These are phyloP conservation scores for Antennarius maculatus DNA, from an alignment of 2,797 vertebrate species.

Conservation along the genomic window DNA sequence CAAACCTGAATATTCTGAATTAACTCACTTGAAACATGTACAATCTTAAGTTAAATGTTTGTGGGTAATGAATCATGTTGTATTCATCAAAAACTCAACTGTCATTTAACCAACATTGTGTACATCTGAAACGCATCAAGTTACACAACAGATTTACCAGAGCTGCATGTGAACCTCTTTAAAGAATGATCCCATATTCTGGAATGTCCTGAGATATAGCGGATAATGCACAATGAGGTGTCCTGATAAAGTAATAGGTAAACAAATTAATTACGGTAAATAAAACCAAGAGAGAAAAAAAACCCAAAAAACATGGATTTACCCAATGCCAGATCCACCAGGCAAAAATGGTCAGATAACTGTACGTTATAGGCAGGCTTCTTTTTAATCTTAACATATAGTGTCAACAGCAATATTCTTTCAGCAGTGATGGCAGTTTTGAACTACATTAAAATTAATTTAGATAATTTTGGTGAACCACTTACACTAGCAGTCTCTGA, in stretches of 20 bases:
- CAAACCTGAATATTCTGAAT: conserved; percentile 38
- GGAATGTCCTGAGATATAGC: conserved; percentile 70
- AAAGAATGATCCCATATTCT: conserved; percentile 50
- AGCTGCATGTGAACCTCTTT: conserved; percentile 50
- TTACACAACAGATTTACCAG: conserved; percentile 30
- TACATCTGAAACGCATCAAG: conserved; percentile 38
- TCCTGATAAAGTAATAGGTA: conserved; percentile 22
- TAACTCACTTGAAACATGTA: conserved; percentile 12
- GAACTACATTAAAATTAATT: no score
- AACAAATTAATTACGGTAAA: not conserved
- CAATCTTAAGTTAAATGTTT: conserved; percentile 24
- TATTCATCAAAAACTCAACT: conserved; percentile 24
- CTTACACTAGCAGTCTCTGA: no score
- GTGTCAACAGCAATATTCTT: no score
- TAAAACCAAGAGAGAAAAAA: no score
- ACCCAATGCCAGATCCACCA: not conserved
- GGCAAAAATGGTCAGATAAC: conserved; percentile 42
- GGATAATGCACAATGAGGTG: conserved; percentile 62
- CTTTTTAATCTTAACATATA: not conserved
- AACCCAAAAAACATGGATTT: not conserved
- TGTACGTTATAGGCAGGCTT: not conserved
- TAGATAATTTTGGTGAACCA: no score
- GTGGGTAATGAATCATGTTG: conserved; percentile 3
- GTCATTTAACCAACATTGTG: conserved; percentile 21
- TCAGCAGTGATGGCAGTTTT: no score